These are phyloP conservation scores for Drosophila meridionalis DNA, from an alignment of 2,888 invertebrate species.

Conservation along the genomic window DNA sequence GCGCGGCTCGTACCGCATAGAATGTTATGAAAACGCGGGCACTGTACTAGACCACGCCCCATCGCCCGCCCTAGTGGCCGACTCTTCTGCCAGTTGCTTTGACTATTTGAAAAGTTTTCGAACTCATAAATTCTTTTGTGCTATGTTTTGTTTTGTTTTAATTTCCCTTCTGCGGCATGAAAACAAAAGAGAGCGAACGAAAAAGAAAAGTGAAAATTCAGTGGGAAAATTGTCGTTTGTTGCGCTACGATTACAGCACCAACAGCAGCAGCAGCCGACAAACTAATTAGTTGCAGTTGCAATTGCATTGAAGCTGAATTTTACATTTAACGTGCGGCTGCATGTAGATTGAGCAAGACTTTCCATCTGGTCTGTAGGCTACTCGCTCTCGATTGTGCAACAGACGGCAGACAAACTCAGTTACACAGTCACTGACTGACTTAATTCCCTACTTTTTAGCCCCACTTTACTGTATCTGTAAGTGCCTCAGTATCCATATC, in stretches of 20 bases:
- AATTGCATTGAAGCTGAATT: conserved; percentile 70
- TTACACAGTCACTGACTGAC: conserved; percentile 77
- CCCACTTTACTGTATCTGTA: conserved; percentile 12
- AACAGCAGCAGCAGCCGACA: conserved; percentile 46
- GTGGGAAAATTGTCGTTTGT: conserved; percentile 76
- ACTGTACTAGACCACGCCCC: background rate
- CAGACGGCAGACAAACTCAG: conserved; percentile 67
- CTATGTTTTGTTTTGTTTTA: conserved; percentile 45
- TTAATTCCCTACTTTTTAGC: conserved; percentile 77
- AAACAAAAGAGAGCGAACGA: conserved; percentile 30
- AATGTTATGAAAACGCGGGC: conserved; percentile 27
- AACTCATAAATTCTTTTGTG: conserved; percentile 75
- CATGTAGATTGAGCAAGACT: conserved; percentile 64
- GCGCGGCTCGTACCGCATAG: conserved; percentile 25
- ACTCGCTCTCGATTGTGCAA: conserved; percentile 69
- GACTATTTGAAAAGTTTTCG: conserved; percentile 65
- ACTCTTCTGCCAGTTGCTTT: background rate
- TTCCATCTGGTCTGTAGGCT: conserved; percentile 35
- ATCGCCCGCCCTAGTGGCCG: background rate
- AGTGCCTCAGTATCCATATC: background rate
- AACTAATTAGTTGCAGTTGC: conserved; percentile 78
- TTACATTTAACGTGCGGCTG: conserved; percentile 48
- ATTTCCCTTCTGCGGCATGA: conserved; percentile 54
- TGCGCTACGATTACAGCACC: conserved; percentile 63
- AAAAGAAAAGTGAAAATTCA: conserved; percentile 74